These are phyloP conservation scores for Hippopotamus amphibius DNA, from an alignment of 2,113 vertebrate genomes.

Conservation along the genomic window DNA sequence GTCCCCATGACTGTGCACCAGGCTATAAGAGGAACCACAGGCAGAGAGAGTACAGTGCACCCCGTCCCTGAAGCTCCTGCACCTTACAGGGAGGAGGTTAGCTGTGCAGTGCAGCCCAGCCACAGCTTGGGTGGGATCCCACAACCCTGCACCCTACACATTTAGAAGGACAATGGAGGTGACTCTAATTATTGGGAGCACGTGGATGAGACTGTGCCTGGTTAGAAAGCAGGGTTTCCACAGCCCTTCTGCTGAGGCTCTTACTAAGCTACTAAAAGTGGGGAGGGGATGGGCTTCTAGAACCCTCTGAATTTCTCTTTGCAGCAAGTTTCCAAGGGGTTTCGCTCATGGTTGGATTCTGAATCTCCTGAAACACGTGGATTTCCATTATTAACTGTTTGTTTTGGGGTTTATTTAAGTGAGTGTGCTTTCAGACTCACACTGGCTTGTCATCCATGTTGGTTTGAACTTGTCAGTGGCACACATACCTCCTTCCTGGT, in stretches of 20 bases:
- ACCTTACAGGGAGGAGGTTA: too few species aligned
- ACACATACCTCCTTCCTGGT: too few species aligned
- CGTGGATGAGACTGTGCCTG: fast-evolving
- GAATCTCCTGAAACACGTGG: neutral
- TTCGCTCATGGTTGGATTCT: neutral
- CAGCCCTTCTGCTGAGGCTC: neutral
- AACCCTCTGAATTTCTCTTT: neutral
- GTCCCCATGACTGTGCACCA: too few species aligned
- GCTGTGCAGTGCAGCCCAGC: neutral
- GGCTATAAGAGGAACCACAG: neutral
- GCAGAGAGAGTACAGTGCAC: fast-evolving
- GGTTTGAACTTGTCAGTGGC: neutral
- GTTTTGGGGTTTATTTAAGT: neutral
- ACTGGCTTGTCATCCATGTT: neutral
- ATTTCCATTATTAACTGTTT: neutral
- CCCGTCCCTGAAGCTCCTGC: neutral
- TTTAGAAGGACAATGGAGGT: neutral
- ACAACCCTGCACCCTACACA: too few species aligned
- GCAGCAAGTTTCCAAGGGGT: neutral
- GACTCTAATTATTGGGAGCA: too few species aligned
- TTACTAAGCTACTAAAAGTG: too few species aligned
- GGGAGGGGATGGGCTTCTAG: too few species aligned
- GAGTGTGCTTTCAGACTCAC: neutral
- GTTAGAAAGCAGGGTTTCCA: neutral
- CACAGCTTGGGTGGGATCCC: fast-evolving